Conservation (phyloP, 2,888 invertebrate genomes). For the Lysandra bellargus region DNA sequence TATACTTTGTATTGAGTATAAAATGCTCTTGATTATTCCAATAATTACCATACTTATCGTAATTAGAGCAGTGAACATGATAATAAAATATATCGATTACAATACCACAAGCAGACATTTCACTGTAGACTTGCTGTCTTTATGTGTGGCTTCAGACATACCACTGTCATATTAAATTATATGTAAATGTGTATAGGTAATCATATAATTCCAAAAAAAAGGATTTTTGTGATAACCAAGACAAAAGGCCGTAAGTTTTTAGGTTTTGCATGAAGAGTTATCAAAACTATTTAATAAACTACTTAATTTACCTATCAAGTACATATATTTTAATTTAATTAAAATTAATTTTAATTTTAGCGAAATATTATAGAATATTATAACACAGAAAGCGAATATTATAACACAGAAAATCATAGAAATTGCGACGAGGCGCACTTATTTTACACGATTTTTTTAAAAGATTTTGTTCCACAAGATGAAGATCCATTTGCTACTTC, state of each 20-base stretch:
- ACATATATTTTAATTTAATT: not conserved
- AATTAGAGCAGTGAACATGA: constrained; percentile 6
- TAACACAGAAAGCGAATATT: no score
- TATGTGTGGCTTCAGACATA: not conserved
- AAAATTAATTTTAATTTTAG: not conserved
- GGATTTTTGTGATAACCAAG: not conserved
- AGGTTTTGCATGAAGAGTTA: not conserved
- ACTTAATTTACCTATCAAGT: not conserved
- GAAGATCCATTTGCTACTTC: not conserved
- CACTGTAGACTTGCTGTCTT: not conserved
- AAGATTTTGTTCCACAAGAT: not conserved
- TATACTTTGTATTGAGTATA: not conserved
- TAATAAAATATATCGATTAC: not conserved
- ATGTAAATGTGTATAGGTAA: not conserved
- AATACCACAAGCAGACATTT: not conserved
- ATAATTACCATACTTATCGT: constrained; percentile 16
- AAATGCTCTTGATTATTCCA: not conserved
- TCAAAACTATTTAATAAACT: not conserved
- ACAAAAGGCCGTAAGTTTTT: not conserved
- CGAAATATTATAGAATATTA: not conserved
- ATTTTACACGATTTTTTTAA: not conserved
- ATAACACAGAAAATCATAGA: not conserved
- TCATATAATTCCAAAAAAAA: not conserved
- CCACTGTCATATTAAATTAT: not conserved
- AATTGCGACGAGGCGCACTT: not conserved